Base-by-base conservation (phyloP, 2,797 vertebrate species). In the Myotis vivesi region DNA sequence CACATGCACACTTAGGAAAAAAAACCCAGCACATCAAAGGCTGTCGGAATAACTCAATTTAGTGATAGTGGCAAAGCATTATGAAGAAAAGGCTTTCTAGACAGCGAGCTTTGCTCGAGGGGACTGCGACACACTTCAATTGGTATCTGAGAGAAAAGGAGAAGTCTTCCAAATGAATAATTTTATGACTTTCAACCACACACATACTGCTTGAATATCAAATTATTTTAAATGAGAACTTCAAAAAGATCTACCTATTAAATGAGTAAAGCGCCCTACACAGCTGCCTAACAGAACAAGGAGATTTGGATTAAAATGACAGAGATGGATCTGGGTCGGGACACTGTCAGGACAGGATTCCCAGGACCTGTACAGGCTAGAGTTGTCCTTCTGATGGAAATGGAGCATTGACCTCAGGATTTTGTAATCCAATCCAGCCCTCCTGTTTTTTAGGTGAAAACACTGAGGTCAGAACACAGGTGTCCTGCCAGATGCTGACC, bases 11-110 rank as follows among this genome's bases (percentile, higher is more conserved):
- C 66, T 94, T 86, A 88, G 79, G 3, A 2, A 8, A 12, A 57
- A 57, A 85, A 59, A 59, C 8, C 41, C 38, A 22, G 77, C 59
- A 59, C 96, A 95, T 97, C 96, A 97, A 97, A 97, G 96, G 55
- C 94, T 97, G 90, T 96, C 13, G 23, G 92, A 96, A 97, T 95
- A 97, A 96, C 96, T 97, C 96, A 97, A 93, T 97, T 97, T 97
- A 97, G 96, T 69, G 96, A 94, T 49, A 85, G 85, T 84, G 89
- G 95, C 82, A 64, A 59, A 94, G 92, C 30, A 8, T 25, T n/a
- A 55, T 83, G 94, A 38, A 75, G 62, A 49, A 73, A 92, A 68
- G 81, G 15, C 46, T 94, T 95, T 80, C 64, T 5, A 72, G 96
- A 92, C 87, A 49, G 76, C 0, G 0, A 59, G 73, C 59, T 73